A percentile compares a stretch with the other conserved stretches of the same genome.
phyloP scores from a whole-genome alignment of 1,140 invertebrate genomes.

The Brachionus angularis region DNA sequence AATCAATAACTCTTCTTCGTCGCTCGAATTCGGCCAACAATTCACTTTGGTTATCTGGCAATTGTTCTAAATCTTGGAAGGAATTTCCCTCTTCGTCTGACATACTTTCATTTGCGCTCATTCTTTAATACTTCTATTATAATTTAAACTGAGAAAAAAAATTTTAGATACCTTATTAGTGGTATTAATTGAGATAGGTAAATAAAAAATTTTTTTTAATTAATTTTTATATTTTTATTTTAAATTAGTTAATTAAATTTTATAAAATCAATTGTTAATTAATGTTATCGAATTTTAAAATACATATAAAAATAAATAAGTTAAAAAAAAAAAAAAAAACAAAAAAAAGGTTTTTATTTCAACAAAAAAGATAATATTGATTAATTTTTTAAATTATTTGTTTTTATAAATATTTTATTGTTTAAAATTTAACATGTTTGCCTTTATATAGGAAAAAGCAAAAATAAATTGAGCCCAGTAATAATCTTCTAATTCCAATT shows the following conservation, averaged over 20 bases:
- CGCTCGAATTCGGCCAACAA: slow-evolving; percentile 88
- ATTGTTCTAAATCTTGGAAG: slow-evolving; percentile 25
- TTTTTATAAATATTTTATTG: slow-evolving; percentile 21
- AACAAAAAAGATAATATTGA: too few relatives aligned
- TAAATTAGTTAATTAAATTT: too few relatives aligned
- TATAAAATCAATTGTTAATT: too few relatives aligned
- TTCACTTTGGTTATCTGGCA: slow-evolving; percentile 56
- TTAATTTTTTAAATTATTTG: too few relatives aligned
- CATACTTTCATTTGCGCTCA: slow-evolving; percentile 21
- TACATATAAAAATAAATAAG: too few relatives aligned
- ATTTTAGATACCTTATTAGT: slow-evolving; percentile 17
- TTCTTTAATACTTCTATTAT: not conserved
- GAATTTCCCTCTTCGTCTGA: slow-evolving; percentile 9
- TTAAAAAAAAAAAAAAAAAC: too few relatives aligned
- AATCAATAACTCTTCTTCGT: slow-evolving; percentile 65
- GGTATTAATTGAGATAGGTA: too few relatives aligned
- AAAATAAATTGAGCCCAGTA: slow-evolving; percentile 89
- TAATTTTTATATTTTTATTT: too few relatives aligned
- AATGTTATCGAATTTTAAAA: too few relatives aligned
- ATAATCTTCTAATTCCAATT: slow-evolving; percentile 62
- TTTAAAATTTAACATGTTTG: slow-evolving; percentile 42
- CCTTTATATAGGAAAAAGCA: slow-evolving; percentile 43
- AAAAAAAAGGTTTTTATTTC: too few relatives aligned
- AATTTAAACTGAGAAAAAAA: not conserved
- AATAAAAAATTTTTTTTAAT: too few relatives aligned